A percentile compares a stretch with the other conserved stretches of the same genome.
Conservation (phyloP, 2,113 vertebrate species). For the Mesitornis unicolor region DNA sequence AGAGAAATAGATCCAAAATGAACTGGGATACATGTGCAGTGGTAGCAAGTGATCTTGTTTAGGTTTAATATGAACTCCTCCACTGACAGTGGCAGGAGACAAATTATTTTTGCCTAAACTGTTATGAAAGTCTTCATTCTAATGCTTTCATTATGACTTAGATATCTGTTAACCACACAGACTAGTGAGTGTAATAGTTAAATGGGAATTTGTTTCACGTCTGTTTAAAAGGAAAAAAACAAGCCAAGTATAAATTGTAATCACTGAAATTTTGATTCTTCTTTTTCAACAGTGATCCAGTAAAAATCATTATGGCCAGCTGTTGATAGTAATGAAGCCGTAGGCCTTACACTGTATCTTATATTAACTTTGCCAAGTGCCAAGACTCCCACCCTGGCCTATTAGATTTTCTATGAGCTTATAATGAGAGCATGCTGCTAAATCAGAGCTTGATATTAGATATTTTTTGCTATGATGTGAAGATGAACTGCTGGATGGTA, state of each 20-base stretch:
- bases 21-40: neutral
- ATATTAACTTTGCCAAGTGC: neutral
- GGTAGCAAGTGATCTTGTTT: neutral
- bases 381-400: neutral
- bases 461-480: neutral
- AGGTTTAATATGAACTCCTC: neutral
- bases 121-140: neutral
- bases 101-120: neutral
- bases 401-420: neutral
- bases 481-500: neutral
- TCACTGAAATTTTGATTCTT: neutral
- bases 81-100: neutral
- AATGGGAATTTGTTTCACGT: neutral
- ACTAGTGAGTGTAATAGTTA: neutral
- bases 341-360: neutral
- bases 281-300: neutral
- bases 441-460: neutral
- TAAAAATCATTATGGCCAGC: neutral
- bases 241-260: neutral
- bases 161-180: neutral
- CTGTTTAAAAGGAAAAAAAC: neutral
- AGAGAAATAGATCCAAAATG: neutral
- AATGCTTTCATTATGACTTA: neutral
- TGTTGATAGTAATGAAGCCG: neutral
- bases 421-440: neutral